Percentiles rank a stretch among this genome's conserved stretches.
Conservation (phyloP, 2,113 vertebrate genomes). For the Pseudolaguvia tuberculata region DNA sequence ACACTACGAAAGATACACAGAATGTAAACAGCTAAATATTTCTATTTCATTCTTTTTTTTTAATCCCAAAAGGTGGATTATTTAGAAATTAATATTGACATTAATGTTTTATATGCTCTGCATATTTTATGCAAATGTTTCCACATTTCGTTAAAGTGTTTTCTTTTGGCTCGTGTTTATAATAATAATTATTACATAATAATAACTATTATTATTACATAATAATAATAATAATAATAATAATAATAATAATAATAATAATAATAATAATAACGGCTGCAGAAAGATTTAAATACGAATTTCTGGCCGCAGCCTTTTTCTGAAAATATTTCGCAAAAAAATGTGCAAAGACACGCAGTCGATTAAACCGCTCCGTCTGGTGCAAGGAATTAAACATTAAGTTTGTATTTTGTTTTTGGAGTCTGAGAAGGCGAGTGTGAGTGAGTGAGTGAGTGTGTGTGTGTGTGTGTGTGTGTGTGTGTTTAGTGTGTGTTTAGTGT, state of each 20-base stretch:
- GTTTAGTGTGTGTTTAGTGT: too few relatives aligned
- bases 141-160: constrained; percentile 24
- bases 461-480: constrained; percentile 1
- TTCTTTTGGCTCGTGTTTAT: constrained; percentile 21
- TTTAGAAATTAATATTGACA: neutral
- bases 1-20: neutral
- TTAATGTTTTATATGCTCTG: constrained; percentile 22
- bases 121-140: constrained; percentile 42
- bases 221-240: neutral
- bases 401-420: neutral
- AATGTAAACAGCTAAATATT: constrained; percentile 37
- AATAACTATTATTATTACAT: constrained; percentile 17
- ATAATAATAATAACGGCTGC: neutral
- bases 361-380: neutral
- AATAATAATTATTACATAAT: constrained; percentile 14
- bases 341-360: neutral
- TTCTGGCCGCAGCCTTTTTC: neutral
- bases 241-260: constrained; percentile 4
- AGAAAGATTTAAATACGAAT: neutral
- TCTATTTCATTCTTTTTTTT: neutral
- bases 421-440: neutral
- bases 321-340: neutral
- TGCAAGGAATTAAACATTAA: neutral
- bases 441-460: constrained; percentile 20
- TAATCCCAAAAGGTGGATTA: constrained; percentile 27